Evolutionary conservation across 2,113 vertebrate species (phyloP).

Genomic region (Xiphophorus hellerii): DNA sequence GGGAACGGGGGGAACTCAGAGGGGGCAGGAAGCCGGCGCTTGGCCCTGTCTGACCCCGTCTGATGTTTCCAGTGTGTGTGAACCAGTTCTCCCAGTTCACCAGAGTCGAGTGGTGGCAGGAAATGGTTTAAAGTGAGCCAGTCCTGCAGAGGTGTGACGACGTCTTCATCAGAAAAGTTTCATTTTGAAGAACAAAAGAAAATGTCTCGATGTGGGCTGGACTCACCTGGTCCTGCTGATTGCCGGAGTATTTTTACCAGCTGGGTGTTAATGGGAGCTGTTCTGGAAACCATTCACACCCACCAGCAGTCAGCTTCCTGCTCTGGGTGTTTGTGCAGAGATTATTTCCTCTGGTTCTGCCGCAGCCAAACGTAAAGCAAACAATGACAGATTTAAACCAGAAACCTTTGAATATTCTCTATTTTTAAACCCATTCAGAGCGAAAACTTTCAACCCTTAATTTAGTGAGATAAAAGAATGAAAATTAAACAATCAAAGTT

Average conservation of each 20-base stretch:
- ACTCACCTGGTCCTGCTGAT: background rate
- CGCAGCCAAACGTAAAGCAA: background rate
- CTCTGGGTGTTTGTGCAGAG: background rate
- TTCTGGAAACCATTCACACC: background rate
- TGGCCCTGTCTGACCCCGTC: conserved; percentile 19
- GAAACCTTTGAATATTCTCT: background rate
- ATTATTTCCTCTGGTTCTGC: background rate
- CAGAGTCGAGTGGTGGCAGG: background rate
- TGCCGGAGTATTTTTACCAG: background rate
- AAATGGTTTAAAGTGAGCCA: background rate
- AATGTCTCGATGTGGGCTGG: background rate
- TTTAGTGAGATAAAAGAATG: background rate
- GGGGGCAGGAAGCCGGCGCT: conserved; percentile 20
- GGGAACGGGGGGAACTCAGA: background rate
- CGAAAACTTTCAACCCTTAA: background rate
- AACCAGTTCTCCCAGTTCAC: conserved; percentile 19
- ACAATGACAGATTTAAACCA: background rate
- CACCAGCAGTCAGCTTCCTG: background rate
- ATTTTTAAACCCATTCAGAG: background rate
- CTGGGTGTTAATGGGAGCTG: background rate
- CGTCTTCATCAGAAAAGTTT: background rate
- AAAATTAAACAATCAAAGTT: background rate
- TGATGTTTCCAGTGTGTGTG: conserved; percentile 17
- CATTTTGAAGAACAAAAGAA: background rate
- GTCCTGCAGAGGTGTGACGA: background rate